Conservation (phyloP, 1,140 invertebrate genomes). For the Scaptomyza hsui region DNA sequence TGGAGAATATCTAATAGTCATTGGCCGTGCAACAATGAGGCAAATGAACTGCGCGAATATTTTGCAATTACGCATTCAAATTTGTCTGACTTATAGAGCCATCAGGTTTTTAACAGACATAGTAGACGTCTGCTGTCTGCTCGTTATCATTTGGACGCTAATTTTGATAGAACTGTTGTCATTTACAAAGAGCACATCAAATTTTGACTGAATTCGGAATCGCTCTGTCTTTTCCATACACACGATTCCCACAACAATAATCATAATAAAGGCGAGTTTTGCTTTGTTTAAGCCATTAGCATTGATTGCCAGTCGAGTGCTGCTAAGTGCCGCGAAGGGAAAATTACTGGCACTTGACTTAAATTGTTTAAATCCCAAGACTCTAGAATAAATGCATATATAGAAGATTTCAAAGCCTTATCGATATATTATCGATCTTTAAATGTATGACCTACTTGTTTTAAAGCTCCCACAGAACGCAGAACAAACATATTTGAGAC, state of each 20-base stretch:
- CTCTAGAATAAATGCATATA: too few species aligned
- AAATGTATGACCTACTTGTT: too few species aligned
- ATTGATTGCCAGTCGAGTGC: constrained; percentile 16
- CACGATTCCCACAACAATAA: not conserved
- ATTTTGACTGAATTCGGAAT: constrained; percentile 7
- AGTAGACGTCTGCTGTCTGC: not conserved
- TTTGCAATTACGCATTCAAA: constrained; percentile 45
- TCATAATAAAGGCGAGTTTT: not conserved
- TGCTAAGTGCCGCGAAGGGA: not conserved
- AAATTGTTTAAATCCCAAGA: too few species aligned
- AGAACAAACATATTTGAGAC: not conserved
- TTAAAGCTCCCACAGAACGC: too few species aligned
- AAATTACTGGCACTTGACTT: constrained; percentile 7
- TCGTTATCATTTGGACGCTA: constrained; percentile 37
- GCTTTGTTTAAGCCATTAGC: constrained; percentile 30
- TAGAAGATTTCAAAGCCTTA: too few species aligned
- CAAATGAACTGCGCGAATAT: constrained; percentile 70
- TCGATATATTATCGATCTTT: not conserved
- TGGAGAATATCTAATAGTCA: constrained; percentile 16
- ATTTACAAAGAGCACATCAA: constrained; percentile 15
- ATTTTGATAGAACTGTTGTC: constrained; percentile 35
- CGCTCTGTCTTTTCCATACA: too few species aligned
- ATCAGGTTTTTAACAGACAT: constrained; percentile 26
- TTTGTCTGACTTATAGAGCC: constrained; percentile 52
- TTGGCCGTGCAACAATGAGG: constrained; percentile 27